Conservation (phyloP, 2,888 invertebrate genomes). For the Clanis bilineata region DNA sequence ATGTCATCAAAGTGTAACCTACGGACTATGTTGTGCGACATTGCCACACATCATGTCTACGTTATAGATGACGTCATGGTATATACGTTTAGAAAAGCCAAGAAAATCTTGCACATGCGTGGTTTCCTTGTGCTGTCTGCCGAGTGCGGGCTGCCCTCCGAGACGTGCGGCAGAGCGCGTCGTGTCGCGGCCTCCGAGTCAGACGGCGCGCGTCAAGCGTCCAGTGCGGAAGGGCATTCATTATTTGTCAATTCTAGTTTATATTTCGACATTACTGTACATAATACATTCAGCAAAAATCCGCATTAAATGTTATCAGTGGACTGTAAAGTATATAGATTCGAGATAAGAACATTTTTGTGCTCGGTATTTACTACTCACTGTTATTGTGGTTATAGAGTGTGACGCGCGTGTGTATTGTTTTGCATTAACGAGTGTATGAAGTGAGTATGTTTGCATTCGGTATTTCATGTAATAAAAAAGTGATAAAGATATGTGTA, state of each 20-base stretch:
- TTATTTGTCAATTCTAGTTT: constrained; percentile 34
- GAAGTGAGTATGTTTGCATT: constrained; percentile 37
- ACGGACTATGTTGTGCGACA: neutral
- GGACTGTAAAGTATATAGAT: constrained; percentile 13
- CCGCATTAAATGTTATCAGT: constrained; percentile 16
- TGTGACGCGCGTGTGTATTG: constrained; percentile 6
- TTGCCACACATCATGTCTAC: neutral
- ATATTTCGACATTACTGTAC: constrained; percentile 23
- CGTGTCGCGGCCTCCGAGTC: constrained; percentile 39
- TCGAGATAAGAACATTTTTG: neutral
- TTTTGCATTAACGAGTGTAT: constrained; percentile 31
- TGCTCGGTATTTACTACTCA: constrained; percentile 17
- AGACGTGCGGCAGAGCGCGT: constrained; percentile 44
- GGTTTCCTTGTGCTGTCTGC: constrained; percentile 58
- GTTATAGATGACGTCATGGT: constrained; percentile 41
- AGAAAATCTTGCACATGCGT: constrained; percentile 73
- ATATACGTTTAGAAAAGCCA: constrained; percentile 53
- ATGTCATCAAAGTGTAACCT: neutral
- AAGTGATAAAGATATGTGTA: constrained; percentile 47
- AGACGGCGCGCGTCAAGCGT: constrained; percentile 64
- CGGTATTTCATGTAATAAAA: constrained; percentile 42
- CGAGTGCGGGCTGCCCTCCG: constrained; percentile 49
- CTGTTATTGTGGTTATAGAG: neutral
- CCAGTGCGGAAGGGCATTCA: constrained; percentile 61
- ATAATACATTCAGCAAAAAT: neutral